Conservation (phyloP, 2,888 invertebrate species). For the Arge pagana region DNA sequence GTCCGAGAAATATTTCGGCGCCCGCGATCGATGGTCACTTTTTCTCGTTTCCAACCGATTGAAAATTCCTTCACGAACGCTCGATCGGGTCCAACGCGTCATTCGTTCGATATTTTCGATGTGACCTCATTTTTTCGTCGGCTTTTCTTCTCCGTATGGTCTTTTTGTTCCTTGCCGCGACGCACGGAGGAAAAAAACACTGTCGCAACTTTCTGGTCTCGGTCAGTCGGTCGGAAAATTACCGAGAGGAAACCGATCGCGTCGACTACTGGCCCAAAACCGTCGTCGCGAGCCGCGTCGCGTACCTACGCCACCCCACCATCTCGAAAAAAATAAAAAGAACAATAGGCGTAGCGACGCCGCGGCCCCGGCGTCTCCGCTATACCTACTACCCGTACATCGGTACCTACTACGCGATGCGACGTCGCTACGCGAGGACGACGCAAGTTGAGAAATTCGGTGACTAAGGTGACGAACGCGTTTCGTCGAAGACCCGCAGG, state of each 20-base stretch:
- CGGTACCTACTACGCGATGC: background rate
- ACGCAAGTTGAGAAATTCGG: conserved; percentile 23
- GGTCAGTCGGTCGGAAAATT: conserved; percentile 12
- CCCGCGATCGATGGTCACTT: too few species aligned
- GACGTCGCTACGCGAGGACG: conserved; percentile 21
- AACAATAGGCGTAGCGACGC: background rate
- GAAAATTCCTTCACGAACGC: too few species aligned
- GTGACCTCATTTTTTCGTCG: too few species aligned
- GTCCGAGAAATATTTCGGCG: too few species aligned
- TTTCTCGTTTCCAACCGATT: too few species aligned
- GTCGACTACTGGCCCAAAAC: conserved; percentile 12
- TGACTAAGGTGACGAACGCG: conserved; percentile 26
- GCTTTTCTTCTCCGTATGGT: too few species aligned
- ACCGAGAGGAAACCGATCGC: conserved; percentile 6
- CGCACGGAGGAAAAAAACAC: too few species aligned
- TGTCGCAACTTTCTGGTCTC: background rate
- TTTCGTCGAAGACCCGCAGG: conserved; percentile 17
- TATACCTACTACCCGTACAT: conserved; percentile 5
- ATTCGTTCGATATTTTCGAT: too few species aligned
- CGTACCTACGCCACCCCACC: conserved; percentile 11
- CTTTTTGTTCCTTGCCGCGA: too few species aligned
- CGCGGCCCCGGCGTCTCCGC: background rate
- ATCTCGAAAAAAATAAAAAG: conserved; percentile 12
- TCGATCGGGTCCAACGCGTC: too few species aligned
- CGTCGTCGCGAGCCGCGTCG: background rate